A percentile compares a stretch with the other conserved stretches of the same genome.
Evolutionary conservation across 2,888 invertebrate genomes (phyloP).

Genomic region (Eulithis prunata): DNA sequence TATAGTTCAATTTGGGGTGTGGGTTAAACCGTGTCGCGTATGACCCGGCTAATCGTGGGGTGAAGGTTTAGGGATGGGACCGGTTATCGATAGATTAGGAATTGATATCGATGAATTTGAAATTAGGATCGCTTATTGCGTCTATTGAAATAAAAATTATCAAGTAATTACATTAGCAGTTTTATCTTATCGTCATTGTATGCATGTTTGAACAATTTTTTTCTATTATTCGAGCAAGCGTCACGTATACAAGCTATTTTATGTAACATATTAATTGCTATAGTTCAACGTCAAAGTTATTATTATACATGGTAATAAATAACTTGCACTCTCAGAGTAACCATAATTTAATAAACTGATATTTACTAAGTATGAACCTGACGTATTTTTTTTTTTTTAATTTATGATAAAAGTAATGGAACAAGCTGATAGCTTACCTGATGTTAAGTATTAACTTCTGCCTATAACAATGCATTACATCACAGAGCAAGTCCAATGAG

Average conservation of each 20-base stretch:
- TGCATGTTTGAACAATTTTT: not conserved
- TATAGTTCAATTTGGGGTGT: slow-evolving; percentile 57
- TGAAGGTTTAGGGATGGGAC: slow-evolving; percentile 56
- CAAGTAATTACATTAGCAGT: too few relatives aligned
- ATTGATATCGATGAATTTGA: slow-evolving; percentile 20
- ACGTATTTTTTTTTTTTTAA: too few relatives aligned
- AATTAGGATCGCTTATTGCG: too few relatives aligned
- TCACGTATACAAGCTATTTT: slow-evolving; percentile 23
- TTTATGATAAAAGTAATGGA: too few relatives aligned
- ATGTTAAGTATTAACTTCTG: too few relatives aligned
- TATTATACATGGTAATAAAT: slow-evolving; percentile 29
- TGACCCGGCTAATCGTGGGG: slow-evolving; percentile 75
- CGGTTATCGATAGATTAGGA: slow-evolving; percentile 19
- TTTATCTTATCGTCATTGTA: not conserved
- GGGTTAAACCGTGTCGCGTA: slow-evolving; percentile 71
- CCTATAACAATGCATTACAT: too few relatives aligned
- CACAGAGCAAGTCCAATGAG: too few relatives aligned
- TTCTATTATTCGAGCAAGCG: not conserved
- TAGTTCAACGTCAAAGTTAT: slow-evolving; percentile 24
- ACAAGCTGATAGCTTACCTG: too few relatives aligned
- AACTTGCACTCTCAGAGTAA: not conserved
- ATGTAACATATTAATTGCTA: slow-evolving; percentile 37
- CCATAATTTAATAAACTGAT: too few relatives aligned
- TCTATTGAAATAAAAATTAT: too few relatives aligned
- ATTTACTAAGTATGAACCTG: too few relatives aligned